Conservation (phyloP, 2,797 vertebrate species). For the Hybognathus amarus region DNA sequence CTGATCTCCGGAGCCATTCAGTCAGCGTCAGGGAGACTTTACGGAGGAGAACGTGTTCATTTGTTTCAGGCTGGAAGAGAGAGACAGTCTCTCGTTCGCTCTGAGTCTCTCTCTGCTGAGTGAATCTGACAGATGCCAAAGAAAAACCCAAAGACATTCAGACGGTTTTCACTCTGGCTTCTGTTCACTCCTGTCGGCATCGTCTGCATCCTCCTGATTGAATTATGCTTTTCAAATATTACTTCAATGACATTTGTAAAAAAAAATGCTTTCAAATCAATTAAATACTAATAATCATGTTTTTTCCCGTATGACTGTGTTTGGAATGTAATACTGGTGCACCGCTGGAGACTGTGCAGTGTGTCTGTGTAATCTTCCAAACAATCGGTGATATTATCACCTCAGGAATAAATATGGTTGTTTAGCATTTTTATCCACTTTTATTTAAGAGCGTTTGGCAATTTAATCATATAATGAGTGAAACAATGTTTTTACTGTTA, state of each 20-base stretch:
- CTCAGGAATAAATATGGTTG: background rate
- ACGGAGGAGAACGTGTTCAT: slow-evolving; percentile 80
- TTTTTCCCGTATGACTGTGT: background rate
- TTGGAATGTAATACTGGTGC: background rate
- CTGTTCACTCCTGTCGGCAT: background rate
- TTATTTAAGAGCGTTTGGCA: background rate
- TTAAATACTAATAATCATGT: background rate
- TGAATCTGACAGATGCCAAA: slow-evolving; percentile 82
- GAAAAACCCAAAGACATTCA: slow-evolving; percentile 66
- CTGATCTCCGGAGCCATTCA: slow-evolving; percentile 98
- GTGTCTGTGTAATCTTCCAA: background rate
- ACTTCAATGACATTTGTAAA: background rate
- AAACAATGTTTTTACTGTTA: background rate
- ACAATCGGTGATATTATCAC: background rate
- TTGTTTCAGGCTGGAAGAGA: slow-evolving; percentile 80
- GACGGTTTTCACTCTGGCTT: slow-evolving; percentile 3
- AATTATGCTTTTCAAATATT: background rate
- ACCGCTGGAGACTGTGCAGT: background rate
- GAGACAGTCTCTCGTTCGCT: slow-evolving; percentile 80
- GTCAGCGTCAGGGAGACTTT: slow-evolving; percentile 89
- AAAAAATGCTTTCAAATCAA: background rate
- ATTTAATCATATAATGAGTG: background rate
- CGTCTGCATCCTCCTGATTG: background rate
- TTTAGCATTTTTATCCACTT: background rate
- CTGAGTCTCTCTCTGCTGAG: slow-evolving; percentile 75